Conservation (phyloP, 2,113 vertebrate genomes). For the Siniperca chuatsi region DNA sequence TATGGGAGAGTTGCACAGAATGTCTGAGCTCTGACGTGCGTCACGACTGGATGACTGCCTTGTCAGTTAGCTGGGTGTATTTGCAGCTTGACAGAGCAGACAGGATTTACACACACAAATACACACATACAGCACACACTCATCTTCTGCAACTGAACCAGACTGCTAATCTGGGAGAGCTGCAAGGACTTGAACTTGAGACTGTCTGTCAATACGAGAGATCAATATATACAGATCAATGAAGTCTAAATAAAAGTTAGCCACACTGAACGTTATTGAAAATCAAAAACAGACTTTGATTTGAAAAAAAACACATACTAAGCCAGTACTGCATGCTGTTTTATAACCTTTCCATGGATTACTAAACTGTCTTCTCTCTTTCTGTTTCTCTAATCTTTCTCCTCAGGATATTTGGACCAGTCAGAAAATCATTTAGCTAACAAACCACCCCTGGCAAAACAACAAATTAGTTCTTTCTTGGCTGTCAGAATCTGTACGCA, state of each 20-base stretch:
- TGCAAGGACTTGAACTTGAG: background rate
- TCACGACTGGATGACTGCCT: background rate
- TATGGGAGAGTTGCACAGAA: background rate
- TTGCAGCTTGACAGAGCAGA: conserved; percentile 14
- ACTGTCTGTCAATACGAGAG: background rate
- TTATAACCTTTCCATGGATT: background rate
- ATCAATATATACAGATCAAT: background rate
- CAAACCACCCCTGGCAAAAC: conserved; percentile 15
- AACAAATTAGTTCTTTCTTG: conserved; percentile 9
- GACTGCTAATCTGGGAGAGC: background rate
- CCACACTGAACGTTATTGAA: background rate
- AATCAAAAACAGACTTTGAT: background rate
- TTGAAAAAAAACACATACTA: background rate
- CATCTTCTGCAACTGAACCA: background rate
- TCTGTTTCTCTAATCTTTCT: conserved; percentile 15
- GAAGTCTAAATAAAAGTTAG: background rate
- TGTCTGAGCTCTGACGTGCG: background rate
- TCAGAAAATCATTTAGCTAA: conserved; percentile 29
- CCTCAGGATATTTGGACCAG: conserved; percentile 30
- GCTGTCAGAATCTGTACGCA: conserved; percentile 1
- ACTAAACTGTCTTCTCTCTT: background rate
- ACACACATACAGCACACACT: background rate
- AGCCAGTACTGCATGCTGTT: background rate
- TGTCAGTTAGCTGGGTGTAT: conserved; percentile 8
- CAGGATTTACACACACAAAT: background rate